phyloP scores from a whole-genome alignment of 2,113 vertebrate genomes.

The Nycticebus coucang region DNA sequence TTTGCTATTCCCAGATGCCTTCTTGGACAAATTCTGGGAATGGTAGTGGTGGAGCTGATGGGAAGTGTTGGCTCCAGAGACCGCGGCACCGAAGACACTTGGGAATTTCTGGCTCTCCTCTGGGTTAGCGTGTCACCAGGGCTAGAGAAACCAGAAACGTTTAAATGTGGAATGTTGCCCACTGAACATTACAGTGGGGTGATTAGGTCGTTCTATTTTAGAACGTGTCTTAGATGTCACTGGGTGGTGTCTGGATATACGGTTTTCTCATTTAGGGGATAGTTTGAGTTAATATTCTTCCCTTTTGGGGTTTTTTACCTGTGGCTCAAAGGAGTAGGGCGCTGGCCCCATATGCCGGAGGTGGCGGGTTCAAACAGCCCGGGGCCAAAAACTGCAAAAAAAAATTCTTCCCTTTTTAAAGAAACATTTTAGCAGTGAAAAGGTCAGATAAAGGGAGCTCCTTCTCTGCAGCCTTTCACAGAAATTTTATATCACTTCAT shows the following conservation, averaged over 20 bases:
- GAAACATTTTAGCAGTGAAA: neutral
- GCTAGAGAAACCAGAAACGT: neutral
- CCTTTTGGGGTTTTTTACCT: neutral
- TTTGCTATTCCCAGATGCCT: neutral
- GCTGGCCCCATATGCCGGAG: too few relatives aligned
- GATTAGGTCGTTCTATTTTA: neutral
- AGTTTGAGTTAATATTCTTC: neutral
- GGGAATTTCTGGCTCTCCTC: neutral
- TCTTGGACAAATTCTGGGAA: neutral
- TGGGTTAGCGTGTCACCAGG: neutral
- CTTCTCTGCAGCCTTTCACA: too few relatives aligned
- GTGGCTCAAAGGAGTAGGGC: too few relatives aligned
- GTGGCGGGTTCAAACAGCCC: too few relatives aligned
- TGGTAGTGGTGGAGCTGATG: neutral
- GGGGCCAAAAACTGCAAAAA: too few relatives aligned
- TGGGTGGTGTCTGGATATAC: neutral
- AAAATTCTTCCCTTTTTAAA: neutral
- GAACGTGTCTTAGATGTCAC: neutral
- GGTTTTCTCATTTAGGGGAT: neutral
- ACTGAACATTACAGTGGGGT: neutral
- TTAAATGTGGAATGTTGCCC: neutral
- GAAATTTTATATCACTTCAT: neutral
- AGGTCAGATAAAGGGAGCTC: neutral
- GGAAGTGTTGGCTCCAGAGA: neutral
- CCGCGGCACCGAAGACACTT: too few relatives aligned